Conservation (phyloP, 2,797 vertebrate genomes). For the Oryzias dopingdopingensis region DNA sequence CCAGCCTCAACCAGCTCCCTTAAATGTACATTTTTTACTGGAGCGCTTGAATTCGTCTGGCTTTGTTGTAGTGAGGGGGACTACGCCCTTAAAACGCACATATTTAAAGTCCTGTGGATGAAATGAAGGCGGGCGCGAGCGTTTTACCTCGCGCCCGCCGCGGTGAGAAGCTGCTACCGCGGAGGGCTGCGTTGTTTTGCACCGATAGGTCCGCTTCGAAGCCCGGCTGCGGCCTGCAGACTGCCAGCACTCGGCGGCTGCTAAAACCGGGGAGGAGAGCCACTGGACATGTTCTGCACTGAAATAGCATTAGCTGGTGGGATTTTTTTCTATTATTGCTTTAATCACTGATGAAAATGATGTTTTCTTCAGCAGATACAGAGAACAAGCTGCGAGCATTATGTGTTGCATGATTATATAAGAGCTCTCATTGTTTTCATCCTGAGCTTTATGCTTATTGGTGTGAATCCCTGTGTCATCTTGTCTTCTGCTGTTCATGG, state of each 20-base stretch:
- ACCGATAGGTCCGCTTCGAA: background rate
- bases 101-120: background rate
- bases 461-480: background rate
- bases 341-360: background rate
- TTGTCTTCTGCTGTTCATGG: background rate
- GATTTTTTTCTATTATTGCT: no score
- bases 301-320: background rate
- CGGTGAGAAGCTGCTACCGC: no score
- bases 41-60: background rate
- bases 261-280: no score
- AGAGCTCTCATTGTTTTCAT: slow-evolving; percentile 13
- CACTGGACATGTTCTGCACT: background rate
- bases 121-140: background rate
- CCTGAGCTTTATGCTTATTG: background rate
- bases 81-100: background rate
- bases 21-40: background rate
- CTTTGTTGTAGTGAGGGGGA: background rate
- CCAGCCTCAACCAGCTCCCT: background rate
- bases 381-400: background rate
- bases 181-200: background rate
- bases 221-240: slow-evolving; percentile 4
- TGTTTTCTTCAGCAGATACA: no score
- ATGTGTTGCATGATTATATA: slow-evolving; percentile 9
- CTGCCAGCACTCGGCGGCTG: background rate
- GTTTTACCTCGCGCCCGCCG: background rate